These are phyloP conservation scores for Perodicticus potto DNA, from an alignment of 2,797 vertebrate genomes.

Conservation along the genomic window DNA sequence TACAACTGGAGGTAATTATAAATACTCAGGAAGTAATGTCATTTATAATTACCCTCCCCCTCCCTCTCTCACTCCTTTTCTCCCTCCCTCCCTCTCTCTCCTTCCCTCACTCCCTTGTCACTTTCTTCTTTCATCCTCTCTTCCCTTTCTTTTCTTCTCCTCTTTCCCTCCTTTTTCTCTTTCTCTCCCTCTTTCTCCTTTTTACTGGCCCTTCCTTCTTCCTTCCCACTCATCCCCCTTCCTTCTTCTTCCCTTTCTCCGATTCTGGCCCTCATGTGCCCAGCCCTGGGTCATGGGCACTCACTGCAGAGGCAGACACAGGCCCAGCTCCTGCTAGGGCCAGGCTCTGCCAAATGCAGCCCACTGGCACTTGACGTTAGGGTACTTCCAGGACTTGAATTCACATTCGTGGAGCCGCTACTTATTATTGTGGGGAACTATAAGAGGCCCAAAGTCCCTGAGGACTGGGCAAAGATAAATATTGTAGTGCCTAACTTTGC, in stretches of 20 bases:
- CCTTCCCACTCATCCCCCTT: not conserved
- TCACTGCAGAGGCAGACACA: not conserved
- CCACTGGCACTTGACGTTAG: slow-evolving; percentile 19
- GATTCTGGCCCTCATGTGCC: not conserved
- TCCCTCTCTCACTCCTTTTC: too few relatives aligned
- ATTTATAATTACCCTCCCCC: not conserved
- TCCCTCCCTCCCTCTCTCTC: not conserved
- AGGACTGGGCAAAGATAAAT: slow-evolving; percentile 22
- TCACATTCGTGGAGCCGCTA: not conserved
- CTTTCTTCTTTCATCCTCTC: not conserved
- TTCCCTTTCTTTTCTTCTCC: too few relatives aligned
- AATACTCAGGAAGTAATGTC: not conserved
- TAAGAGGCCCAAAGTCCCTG: slow-evolving; percentile 36
- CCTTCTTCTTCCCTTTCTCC: not conserved
- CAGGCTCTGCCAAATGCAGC: not conserved
- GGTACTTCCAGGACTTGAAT: slow-evolving; percentile 26
- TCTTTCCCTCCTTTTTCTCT: not conserved
- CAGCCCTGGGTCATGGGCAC: not conserved
- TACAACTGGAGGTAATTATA: not conserved
- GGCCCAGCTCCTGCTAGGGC: not conserved
- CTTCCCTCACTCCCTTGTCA: not conserved
- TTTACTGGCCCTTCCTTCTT: not conserved
- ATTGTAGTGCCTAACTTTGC: not conserved
- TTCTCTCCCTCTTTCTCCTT: not conserved
- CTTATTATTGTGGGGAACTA: not conserved